Base-by-base conservation (phyloP, 2,888 invertebrate species). In the Lysandra bellargus region DNA sequence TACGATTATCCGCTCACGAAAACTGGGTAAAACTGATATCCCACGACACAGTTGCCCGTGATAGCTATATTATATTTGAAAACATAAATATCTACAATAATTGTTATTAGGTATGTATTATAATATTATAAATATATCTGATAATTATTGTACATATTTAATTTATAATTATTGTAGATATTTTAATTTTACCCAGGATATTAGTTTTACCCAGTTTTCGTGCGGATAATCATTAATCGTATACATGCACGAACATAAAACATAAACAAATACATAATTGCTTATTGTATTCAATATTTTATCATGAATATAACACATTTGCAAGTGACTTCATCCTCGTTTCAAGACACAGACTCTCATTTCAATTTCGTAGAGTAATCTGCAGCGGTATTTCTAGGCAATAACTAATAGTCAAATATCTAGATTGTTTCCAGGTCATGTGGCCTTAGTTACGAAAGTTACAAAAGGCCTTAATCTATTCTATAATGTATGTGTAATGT, bases 21-120 rank as follows among this genome's bases (percentile, higher is more conserved):
- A 69, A 69, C 33, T 69, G 33, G 69, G 69, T 69, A 69, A 69
- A 69, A 69, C 69, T 33, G 37, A 69, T 33, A 69, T 33, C 69
- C 69, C 33, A 69, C 69, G 33, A 37, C 33, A 14, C 14, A 69
- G 33, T 37, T 69, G 23, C 61, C 17, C 57, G 57, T 14, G 14
- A 57, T 14, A 0, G 57, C 53, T 57, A 17, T 57, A 57, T 57
- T 57, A 17, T 57, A 57, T 14, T 57, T 57, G 4, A 57, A 57
- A 57, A 2, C 44, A 44, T 9, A 44, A 9, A 44, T 9, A 2
- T 9, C 9, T 2, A 9, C 44, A 9, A 44, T 1, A 44, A 44
- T 9, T 44, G 0, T 7, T 44, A 44, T 23, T 23, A 23, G 23
- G 23, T 23, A 23, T 23, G 23, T 23, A 23, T 23, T 23, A 23